Evolutionary conservation across 1,140 invertebrate species (phyloP).

Genomic region (Lepidurus packardi): DNA sequence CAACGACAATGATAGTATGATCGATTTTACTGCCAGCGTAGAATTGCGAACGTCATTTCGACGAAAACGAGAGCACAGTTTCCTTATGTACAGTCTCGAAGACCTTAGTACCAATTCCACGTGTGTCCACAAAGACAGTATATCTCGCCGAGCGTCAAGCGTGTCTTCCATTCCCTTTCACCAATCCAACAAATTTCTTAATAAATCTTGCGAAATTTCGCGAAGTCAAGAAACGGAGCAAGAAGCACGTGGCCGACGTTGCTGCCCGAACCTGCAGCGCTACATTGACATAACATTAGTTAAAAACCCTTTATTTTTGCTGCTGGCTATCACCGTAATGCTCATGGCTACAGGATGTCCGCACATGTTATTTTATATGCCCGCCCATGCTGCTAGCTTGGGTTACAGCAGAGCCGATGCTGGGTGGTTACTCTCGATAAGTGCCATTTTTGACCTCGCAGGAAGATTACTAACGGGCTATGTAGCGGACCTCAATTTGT

Average conservation of each 20-base stretch:
- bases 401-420: conserved; percentile 63
- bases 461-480: conserved; percentile 63
- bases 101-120: conserved; percentile 67
- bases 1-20: background rate
- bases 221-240: conserved; percentile 36
- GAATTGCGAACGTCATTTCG: background rate
- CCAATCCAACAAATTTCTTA: background rate
- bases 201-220: background rate
- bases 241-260: background rate
- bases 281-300: conserved; percentile 62
- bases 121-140: conserved; percentile 60
- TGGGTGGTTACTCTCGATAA: conserved; percentile 63
- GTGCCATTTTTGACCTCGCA: conserved; percentile 61
- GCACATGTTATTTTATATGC: conserved; percentile 66
- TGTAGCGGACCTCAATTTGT: conserved; percentile 62
- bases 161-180: background rate
- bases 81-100: conserved; percentile 60
- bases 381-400: conserved; percentile 57
- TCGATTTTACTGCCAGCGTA: background rate
- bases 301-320: conserved; percentile 60
- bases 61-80: conserved; percentile 1
- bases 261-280: conserved; percentile 36
- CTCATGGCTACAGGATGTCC: conserved; percentile 69
- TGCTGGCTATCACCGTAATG: conserved; percentile 63
- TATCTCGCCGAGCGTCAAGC: conserved; percentile 2